phyloP scores from a whole-genome alignment of 2,888 invertebrate genomes.

The Pilophorus perplexus region DNA sequence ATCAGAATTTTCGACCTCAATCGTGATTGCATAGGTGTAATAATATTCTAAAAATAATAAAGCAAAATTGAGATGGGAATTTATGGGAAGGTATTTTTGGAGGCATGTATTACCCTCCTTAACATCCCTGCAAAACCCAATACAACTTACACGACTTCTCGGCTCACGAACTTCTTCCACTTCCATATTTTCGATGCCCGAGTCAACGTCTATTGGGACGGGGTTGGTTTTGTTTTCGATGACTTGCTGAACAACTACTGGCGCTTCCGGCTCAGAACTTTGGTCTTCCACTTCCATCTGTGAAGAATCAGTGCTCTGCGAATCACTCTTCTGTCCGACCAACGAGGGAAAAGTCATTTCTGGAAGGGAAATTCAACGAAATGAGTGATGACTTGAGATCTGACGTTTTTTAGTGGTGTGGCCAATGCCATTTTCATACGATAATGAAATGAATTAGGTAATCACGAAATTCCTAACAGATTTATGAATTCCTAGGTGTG shows the following conservation, averaged over 20 bases:
- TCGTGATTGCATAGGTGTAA: no score
- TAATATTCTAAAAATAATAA: no score
- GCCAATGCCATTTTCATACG: no score
- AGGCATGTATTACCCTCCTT: no score
- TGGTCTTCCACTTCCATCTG: conserved; percentile 60
- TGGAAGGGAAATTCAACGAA: conserved; percentile 3
- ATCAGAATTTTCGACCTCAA: no score
- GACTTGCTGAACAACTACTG: conserved; percentile 20
- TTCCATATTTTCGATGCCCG: conserved; percentile 75
- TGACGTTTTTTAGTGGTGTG: no score
- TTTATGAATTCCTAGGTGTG: no score
- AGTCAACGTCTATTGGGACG: conserved; percentile 63
- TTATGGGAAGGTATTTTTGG: no score
- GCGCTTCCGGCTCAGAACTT: conserved; percentile 51
- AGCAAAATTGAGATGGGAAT: no score
- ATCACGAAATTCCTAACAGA: no score
- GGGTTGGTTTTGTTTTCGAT: conserved; percentile 51
- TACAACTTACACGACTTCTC: conserved; percentile 51
- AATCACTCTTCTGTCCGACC: conserved; percentile 52
- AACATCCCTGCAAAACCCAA: no score
- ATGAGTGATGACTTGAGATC: background rate
- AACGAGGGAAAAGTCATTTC: conserved; percentile 21
- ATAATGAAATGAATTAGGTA: no score
- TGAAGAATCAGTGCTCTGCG: conserved; percentile 53
- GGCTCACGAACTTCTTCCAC: conserved; percentile 56